Conservation (phyloP, 2,797 vertebrate genomes). For the Sorex maritimensis region DNA sequence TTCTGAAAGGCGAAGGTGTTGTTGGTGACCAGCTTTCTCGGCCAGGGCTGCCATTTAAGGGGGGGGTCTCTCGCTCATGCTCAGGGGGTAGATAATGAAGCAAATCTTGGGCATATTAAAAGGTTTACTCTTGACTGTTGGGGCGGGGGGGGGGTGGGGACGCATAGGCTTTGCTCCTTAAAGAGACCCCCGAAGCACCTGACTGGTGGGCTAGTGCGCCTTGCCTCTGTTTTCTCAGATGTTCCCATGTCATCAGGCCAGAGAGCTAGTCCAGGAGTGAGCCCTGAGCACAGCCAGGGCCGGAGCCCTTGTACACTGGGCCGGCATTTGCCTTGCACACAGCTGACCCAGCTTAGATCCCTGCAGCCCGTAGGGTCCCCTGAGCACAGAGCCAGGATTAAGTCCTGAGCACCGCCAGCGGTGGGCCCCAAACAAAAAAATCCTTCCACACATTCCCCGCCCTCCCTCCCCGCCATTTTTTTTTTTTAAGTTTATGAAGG, state of each 20-base stretch:
- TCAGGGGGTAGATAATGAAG: slow-evolving; percentile 32
- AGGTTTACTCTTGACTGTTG: slow-evolving; percentile 52
- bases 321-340: too few species aligned
- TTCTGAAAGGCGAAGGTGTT: slow-evolving; percentile 48
- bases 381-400: too few species aligned
- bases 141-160: too few species aligned
- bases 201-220: neutral
- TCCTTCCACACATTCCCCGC: too few species aligned
- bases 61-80: slow-evolving; percentile 12
- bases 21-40: neutral
- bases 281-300: too few species aligned
- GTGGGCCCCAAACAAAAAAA: too few species aligned
- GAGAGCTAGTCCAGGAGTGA: too few species aligned
- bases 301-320: too few species aligned
- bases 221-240: slow-evolving; percentile 32
- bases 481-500: neutral
- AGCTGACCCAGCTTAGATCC: too few species aligned
- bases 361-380: too few species aligned
- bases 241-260: neutral
- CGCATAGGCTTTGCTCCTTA: neutral
- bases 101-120: slow-evolving; percentile 61
- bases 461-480: too few species aligned
- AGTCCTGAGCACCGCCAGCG: too few species aligned
- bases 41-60: slow-evolving; percentile 19
- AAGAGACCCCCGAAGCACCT: neutral